phyloP scores from a whole-genome alignment of 2,888 invertebrate genomes.

The Amphipoea oculea region DNA sequence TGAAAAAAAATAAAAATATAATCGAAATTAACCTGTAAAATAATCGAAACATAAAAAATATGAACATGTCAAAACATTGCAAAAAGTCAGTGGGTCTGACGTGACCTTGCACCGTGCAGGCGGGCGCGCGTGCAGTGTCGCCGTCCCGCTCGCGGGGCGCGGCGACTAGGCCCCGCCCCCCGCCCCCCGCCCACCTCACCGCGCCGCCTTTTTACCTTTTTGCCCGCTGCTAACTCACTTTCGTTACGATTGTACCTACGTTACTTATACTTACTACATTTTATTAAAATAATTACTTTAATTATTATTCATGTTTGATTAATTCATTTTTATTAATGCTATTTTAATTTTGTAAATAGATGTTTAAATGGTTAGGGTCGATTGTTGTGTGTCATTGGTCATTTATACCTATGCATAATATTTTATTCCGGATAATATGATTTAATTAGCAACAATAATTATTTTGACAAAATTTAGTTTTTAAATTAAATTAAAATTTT shows the following conservation, averaged over 20 bases:
- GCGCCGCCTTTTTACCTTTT: constrained; percentile 83
- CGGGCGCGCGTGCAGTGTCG: constrained; percentile 68
- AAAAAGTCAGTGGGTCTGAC: constrained; percentile 68
- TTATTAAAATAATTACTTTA: constrained; percentile 56
- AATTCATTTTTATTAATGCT: constrained; percentile 1
- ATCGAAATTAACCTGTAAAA: constrained; percentile 24
- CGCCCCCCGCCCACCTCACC: constrained; percentile 86
- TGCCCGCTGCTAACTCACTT: constrained; percentile 82
- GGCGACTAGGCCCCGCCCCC: constrained; percentile 82
- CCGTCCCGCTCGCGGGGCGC: constrained; percentile 83
- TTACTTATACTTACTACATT: constrained; percentile 51
- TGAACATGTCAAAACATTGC: constrained; percentile 77
- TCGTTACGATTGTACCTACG: constrained; percentile 74
- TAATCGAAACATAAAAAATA: constrained; percentile 37
- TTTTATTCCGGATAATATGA: background rate
- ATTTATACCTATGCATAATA: background rate
- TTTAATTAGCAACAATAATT: background rate
- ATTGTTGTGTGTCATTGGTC: background rate
- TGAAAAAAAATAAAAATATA: background rate
- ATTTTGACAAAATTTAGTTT: background rate
- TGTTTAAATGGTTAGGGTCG: background rate
- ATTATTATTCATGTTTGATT: constrained; percentile 28
- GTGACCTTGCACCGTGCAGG: constrained; percentile 83
- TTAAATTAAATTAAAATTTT: background rate
- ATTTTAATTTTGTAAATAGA: background rate